Base-by-base conservation (phyloP, 2,888 invertebrate genomes). In the Baronia brevicornis region DNA sequence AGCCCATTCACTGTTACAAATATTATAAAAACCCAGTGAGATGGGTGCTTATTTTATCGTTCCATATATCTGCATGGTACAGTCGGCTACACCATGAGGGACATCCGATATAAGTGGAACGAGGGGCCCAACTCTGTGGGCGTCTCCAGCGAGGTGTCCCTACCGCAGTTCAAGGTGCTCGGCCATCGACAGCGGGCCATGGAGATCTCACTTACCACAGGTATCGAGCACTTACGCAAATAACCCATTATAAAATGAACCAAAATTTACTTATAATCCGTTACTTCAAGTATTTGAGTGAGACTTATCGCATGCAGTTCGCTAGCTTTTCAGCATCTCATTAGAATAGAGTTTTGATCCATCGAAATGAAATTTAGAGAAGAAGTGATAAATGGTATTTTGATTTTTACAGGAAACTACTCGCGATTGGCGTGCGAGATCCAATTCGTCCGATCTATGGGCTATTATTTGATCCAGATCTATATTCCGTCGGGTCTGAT, bases 61-160 rank as follows among this genome's bases (percentile, higher is more conserved):
- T 75, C 54, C 74, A 70, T 78, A 73, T 79, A 54, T 80, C 71
- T 78, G 78, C 75, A 77, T 74, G 78, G 69, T 70, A 84, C 90
- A 96, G 96, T 96, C 91, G 96, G 96, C 89, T 96, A 96, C 91
- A 96, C 96, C 86, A 96, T 95, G 95, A 90, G 94, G 88, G 96
- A 96, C 90, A 96, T 96, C 89, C 91, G 94, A 73, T 96, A 96
- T 91, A 94, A 94, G 85, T 96, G 96, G 96, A 94, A 95, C 88
- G 94, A 95, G 85, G 95, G 94, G 60, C 92, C 93, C 67, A 92
- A 93, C 87, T 95, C 96, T 80, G 95, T 97, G 84, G 95, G 95
- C 85, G 95, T 96, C 74, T 95, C 95, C 87, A 93, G 92, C 86
- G 95, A 96, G 87, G 95, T 96, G 86, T 95, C 95, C 71, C 91